Evolutionary conservation across 2,797 vertebrate genomes (phyloP).

Genomic region (Cephalopachus bancanus): DNA sequence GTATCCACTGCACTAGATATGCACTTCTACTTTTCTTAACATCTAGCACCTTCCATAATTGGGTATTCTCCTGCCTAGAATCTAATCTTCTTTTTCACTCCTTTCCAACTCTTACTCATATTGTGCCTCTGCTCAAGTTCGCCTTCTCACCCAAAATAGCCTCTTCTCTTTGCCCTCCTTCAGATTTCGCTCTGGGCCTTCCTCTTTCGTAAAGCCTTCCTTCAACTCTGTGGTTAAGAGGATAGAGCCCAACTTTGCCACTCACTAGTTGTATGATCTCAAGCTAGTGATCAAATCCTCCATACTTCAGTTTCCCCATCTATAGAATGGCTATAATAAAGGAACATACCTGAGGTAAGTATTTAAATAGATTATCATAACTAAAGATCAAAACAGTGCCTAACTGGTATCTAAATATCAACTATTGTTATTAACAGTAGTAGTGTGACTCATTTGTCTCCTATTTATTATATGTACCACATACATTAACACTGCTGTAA

Average conservation of each 20-base stretch:
- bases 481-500: constrained; percentile 5
- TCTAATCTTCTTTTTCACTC: background rate
- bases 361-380: background rate
- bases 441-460: background rate
- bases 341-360: background rate
- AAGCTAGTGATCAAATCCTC: background rate
- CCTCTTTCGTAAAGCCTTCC: background rate
- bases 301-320: background rate
- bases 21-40: background rate
- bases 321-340: background rate
- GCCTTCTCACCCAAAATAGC: background rate
- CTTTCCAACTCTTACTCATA: background rate
- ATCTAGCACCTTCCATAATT: constrained; percentile 12
- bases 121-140: background rate
- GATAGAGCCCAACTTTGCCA: background rate
- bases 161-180: background rate
- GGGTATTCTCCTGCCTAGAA: background rate
- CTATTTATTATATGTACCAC: background rate
- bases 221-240: background rate
- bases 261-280: background rate
- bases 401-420: background rate
- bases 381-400: background rate
- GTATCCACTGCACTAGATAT: background rate
- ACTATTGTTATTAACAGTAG: background rate
- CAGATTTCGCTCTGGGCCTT: background rate